phyloP scores from a whole-genome alignment of 2,888 invertebrate genomes.

The Caenorhabditis sp. region DNA sequence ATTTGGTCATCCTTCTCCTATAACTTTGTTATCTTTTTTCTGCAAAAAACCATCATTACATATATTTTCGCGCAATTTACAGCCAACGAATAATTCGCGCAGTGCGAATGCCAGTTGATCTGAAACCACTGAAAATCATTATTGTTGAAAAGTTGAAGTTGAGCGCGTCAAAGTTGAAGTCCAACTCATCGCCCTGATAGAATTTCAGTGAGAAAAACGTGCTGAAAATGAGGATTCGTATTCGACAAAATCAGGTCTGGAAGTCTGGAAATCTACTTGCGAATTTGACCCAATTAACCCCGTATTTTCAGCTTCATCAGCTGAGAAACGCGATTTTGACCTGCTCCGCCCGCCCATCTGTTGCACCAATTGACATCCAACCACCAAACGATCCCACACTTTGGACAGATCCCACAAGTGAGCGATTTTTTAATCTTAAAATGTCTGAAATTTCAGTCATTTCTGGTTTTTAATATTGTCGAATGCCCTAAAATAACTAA shows the following conservation, averaged over 20 bases:
- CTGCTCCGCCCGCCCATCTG: conserved; percentile 29
- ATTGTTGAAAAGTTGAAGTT: background rate
- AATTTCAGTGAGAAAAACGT: background rate
- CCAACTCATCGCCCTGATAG: background rate
- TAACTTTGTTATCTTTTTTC: too few species aligned
- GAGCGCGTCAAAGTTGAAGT: conserved; percentile 1
- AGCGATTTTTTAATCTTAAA: background rate
- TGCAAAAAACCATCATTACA: too few species aligned
- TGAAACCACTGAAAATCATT: background rate
- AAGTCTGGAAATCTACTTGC: background rate
- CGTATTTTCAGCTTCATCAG: conserved; percentile 21
- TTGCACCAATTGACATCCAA: conserved; percentile 13
- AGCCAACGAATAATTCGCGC: too few species aligned
- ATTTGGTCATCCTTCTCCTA: too few species aligned
- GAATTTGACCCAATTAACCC: background rate
- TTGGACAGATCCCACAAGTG: conserved; percentile 42
- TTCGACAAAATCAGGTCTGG: conserved; percentile 21
- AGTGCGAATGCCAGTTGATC: too few species aligned
- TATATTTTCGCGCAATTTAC: too few species aligned
- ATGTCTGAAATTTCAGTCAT: background rate
- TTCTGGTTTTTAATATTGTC: too few species aligned
- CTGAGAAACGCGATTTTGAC: conserved; percentile 21
- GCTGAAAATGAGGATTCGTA: conserved; percentile 26
- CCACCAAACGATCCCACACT: conserved; percentile 17
- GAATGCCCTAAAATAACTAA: too few species aligned